phyloP scores from a whole-genome alignment of 35 echinoderm and acorn worm genomes.

The Apostichopus parvimensis region DNA sequence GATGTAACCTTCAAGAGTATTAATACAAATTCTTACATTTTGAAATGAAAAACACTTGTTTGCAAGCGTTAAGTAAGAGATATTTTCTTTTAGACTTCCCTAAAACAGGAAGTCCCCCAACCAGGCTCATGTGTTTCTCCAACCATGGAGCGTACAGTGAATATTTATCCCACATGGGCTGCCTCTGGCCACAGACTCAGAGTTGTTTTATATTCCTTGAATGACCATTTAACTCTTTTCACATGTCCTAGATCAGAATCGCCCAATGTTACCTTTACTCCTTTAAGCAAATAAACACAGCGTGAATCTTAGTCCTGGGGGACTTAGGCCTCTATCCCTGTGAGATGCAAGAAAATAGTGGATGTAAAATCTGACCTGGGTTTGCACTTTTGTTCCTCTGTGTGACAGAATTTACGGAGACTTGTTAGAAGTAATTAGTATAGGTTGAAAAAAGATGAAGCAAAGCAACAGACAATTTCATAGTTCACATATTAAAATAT shows the following conservation, averaged over 20 bases:
- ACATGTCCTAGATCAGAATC: constrained; percentile 11
- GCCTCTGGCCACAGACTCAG: constrained; percentile 22
- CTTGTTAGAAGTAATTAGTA: constrained; percentile 51
- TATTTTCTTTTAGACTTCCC: not conserved
- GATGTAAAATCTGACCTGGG: not conserved
- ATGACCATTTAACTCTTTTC: constrained; percentile 37
- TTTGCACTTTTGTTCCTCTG: constrained; percentile 33
- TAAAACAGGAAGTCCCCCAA: constrained; percentile 24
- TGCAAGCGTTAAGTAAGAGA: not conserved
- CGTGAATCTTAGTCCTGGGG: constrained; percentile 22
- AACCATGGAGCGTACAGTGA: not conserved
- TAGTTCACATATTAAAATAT: not conserved
- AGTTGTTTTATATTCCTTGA: constrained; percentile 15
- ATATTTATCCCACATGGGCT: constrained; percentile 41
- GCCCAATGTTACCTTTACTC: constrained; percentile 20
- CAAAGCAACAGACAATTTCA: not conserved
- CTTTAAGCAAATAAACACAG: constrained; percentile 48
- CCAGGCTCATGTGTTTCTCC: constrained; percentile 30
- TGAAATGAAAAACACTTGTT: constrained; percentile 43
- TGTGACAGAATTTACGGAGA: not conserved
- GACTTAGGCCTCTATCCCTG: not conserved
- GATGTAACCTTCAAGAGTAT: not conserved
- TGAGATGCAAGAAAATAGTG: not conserved
- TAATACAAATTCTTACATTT: not conserved
- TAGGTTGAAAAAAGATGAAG: not conserved